Conservation (phyloP, 2,797 vertebrate species). For the Geotrypetes seraphini region DNA sequence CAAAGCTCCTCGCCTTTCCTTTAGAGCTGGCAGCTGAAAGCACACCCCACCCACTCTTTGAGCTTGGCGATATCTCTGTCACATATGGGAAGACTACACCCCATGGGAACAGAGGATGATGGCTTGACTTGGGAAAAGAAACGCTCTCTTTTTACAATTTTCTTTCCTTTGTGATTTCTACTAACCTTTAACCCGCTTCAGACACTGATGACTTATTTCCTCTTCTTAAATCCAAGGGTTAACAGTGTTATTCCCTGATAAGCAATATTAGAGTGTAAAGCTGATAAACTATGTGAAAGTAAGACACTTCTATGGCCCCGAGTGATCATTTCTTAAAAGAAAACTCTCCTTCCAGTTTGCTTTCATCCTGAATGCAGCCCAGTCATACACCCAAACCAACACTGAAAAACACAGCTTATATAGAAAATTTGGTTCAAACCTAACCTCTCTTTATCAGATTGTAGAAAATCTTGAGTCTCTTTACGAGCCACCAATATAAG, state of each 20-base stretch:
- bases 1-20: constrained; percentile 38
- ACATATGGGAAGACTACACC: constrained; percentile 40
- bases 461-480: no score
- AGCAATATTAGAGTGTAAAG: constrained; percentile 22
- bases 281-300: constrained; percentile 30
- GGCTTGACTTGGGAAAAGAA: constrained; percentile 9
- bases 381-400: no score
- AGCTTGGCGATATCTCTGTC: constrained; percentile 40
- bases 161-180: constrained; percentile 8
- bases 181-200: constrained; percentile 24
- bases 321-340: no score
- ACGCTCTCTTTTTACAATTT: no score
- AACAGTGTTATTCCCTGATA: constrained; percentile 29
- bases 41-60: no score
- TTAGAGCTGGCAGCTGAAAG: constrained; percentile 34
- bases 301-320: constrained; percentile 19
- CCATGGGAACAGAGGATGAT: constrained; percentile 38
- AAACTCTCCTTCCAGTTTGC: no score
- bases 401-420: no score
- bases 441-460: no score
- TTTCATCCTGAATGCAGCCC: no score
- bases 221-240: background rate
- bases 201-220: background rate
- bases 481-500: no score
- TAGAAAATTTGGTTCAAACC: no score